phyloP scores from a whole-genome alignment of 2,113 vertebrate species.

The Ciconia boyciana region DNA sequence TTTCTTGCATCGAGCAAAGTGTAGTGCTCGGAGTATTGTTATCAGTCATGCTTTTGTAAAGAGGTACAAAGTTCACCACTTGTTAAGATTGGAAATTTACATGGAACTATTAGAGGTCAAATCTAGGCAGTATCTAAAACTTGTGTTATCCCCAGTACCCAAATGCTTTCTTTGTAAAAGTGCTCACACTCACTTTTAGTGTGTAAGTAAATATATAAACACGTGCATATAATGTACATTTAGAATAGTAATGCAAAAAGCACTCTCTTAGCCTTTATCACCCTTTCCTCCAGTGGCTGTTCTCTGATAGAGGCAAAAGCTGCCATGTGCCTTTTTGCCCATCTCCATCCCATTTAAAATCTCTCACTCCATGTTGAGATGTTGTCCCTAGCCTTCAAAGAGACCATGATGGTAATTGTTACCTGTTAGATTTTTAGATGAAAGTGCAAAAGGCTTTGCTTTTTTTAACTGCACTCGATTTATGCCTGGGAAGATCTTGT shows the following conservation, averaged over 20 bases:
- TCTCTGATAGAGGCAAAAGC: not conserved
- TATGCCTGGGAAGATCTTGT: not conserved
- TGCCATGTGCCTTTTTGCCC: rapidly evolving
- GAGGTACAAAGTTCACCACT: not conserved
- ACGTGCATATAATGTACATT: not conserved
- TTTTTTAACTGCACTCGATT: not conserved
- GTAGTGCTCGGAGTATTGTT: rapidly evolving
- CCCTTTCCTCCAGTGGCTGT: not conserved
- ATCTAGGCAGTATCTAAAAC: not conserved
- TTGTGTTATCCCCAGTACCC: not conserved
- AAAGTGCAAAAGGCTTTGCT: not conserved
- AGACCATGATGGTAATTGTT: not conserved
- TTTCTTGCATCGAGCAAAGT: not conserved
- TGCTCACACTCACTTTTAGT: not conserved
- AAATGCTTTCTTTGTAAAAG: not conserved
- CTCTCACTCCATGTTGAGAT: not conserved
- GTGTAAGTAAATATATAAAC: not conserved
- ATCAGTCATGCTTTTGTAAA: not conserved
- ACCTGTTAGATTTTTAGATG: not conserved
- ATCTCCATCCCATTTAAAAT: not conserved
- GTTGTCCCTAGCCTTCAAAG: not conserved
- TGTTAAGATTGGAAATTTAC: not conserved
- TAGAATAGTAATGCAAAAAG: not conserved
- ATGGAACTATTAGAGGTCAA: not conserved
- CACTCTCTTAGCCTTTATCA: not conserved